Percentiles rank a stretch among this genome's conserved stretches.
phyloP scores from a whole-genome alignment of 2,888 invertebrate genomes.

The Horisme vitalbata region DNA sequence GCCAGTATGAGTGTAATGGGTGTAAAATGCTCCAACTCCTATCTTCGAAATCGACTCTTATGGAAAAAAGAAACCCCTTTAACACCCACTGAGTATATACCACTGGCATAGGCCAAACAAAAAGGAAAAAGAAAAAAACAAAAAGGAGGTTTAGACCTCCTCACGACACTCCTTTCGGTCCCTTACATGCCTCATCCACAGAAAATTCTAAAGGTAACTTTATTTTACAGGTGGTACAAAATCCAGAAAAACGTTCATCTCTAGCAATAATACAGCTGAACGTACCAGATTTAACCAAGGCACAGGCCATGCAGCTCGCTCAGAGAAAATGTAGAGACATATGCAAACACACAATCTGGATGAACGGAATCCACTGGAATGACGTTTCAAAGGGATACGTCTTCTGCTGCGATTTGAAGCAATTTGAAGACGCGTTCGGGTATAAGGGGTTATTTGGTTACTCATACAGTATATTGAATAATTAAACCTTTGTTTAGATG shows the following conservation, averaged over 20 bases:
- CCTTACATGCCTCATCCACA: too few species aligned
- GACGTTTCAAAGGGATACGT: conserved; percentile 47
- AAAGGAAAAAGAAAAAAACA: too few species aligned
- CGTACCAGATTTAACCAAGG: conserved; percentile 44
- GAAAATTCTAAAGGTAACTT: neutral
- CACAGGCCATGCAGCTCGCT: conserved; percentile 27
- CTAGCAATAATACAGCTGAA: conserved; percentile 61
- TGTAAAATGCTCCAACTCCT: too few species aligned
- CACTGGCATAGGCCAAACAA: too few species aligned
- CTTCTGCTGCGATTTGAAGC: conserved; percentile 50
- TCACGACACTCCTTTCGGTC: too few species aligned
- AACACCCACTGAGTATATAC: too few species aligned
- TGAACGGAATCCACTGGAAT: conserved; percentile 44
- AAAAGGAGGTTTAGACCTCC: too few species aligned
- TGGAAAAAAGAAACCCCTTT: too few species aligned
- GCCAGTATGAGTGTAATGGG: too few species aligned
- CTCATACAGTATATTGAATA: neutral
- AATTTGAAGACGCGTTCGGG: conserved; percentile 48
- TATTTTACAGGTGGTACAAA: conserved; percentile 54
- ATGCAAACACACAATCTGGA: conserved; percentile 48
- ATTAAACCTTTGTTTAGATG: neutral
- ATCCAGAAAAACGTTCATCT: conserved; percentile 38
- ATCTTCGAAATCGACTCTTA: too few species aligned
- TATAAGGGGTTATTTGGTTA: conserved; percentile 31
- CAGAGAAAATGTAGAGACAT: conserved; percentile 52